Percentiles rank a stretch among this genome's conserved stretches.
Evolutionary conservation across 2,113 vertebrate species (phyloP).

Genomic region (Lethenteron camtschaticum): DNA sequence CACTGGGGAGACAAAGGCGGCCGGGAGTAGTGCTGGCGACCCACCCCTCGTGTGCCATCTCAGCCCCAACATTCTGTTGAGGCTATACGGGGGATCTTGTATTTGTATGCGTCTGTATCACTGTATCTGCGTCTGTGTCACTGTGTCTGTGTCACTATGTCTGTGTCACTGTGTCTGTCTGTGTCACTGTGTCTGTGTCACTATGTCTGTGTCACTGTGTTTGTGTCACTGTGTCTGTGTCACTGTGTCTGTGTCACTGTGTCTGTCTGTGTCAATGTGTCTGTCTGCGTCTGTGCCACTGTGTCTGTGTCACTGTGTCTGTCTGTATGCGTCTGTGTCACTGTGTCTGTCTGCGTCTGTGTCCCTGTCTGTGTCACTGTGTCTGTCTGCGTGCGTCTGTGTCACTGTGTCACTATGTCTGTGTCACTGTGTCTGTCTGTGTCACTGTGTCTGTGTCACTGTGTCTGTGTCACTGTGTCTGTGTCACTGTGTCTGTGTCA

Average conservation of each 20-base stretch:
- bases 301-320: background rate
- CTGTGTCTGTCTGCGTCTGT: background rate
- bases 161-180: background rate
- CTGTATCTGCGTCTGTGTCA: background rate
- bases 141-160: background rate
- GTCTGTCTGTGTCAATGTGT: no score
- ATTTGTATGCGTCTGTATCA: background rate
- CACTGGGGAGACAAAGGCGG: background rate
- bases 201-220: background rate
- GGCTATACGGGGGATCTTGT: background rate
- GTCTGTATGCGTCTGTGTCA: background rate
- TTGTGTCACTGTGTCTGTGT: background rate
- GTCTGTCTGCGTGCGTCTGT: background rate
- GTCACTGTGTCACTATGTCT: background rate
- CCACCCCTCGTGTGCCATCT: background rate
- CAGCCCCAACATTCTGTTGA: background rate
- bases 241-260: background rate
- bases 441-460: no score
- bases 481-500: background rate
- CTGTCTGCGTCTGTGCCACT: background rate
- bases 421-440: no score
- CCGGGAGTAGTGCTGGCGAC: background rate
- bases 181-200: constrained; percentile 2
- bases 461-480: no score
- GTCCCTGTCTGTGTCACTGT: no score